Percentiles rank a stretch among this genome's conserved stretches.
These are phyloP conservation scores for Patella depressa DNA, from an alignment of 2,888 invertebrate species.

Conservation along the genomic window DNA sequence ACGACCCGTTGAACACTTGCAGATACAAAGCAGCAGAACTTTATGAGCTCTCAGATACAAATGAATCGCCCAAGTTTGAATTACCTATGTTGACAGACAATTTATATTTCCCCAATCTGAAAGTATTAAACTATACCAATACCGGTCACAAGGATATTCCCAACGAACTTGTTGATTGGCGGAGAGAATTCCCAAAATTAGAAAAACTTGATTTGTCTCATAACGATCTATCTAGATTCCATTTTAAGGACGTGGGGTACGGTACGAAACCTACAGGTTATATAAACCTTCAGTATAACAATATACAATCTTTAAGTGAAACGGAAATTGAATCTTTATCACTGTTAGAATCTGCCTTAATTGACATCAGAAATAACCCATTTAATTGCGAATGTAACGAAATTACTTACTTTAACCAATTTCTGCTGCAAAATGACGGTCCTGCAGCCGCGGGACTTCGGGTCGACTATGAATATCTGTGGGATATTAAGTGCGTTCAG, in stretches of 20 bases:
- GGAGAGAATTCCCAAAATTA: slow-evolving; percentile 39
- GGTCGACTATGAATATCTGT: slow-evolving; percentile 38
- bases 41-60: no score
- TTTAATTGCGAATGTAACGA: slow-evolving; percentile 44
- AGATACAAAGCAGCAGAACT: no score
- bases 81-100: not conserved
- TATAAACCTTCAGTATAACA: slow-evolving; percentile 43
- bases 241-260: not conserved
- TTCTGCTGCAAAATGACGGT: slow-evolving; percentile 22
- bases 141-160: slow-evolving; percentile 27
- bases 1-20: no score
- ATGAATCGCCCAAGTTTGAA: no score
- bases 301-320: slow-evolving; percentile 40
- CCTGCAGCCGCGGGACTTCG: slow-evolving; percentile 13
- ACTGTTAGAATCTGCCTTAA: slow-evolving; percentile 35
- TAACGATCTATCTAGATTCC: slow-evolving; percentile 34
- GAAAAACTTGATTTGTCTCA: slow-evolving; percentile 41
- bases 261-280: not conserved
- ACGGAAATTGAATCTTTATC: slow-evolving; percentile 37
- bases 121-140: slow-evolving; percentile 34
- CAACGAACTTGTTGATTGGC: slow-evolving; percentile 34
- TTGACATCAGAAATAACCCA: slow-evolving; percentile 48
- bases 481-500: slow-evolving; percentile 36
- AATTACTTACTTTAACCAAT: slow-evolving; percentile 32
- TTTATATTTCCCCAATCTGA: slow-evolving; percentile 7